Base-by-base conservation (phyloP, 2,888 invertebrate genomes). In the Brenthis hecate region DNA sequence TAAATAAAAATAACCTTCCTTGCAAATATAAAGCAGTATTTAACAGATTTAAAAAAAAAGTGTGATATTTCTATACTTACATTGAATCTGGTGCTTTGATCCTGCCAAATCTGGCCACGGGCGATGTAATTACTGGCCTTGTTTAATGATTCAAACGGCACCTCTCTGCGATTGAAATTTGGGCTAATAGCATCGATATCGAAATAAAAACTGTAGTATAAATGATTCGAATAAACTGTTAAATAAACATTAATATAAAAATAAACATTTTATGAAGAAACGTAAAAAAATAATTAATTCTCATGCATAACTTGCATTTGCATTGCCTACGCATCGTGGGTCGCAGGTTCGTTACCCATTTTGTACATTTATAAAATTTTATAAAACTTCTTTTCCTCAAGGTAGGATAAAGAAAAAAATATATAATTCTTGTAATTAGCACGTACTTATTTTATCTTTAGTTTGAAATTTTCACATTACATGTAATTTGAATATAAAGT, bases 401-500 rank as follows among this genome's bases (percentile, higher is more conserved):
- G 11, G 11, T 43, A 11, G 36, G 8, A 43, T 43, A 11, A 43
- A 43, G 11, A 11, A 0, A 11, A 11, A 43, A 43, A 11, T 43
- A 43, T 8, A 43, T 43, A 43, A 11, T 43, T 43, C 36, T 43
- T 43, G 11, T 36, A 54, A 19, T 11, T 54, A 3, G 51, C 6
- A 54, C 53, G 23, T 19, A 11, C 6, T 19, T 8, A 53, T 13
- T 28, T 13, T 54, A 54, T 54, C 28, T 28, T 28, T 13, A 4
- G 3, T 23, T 23, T 13, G 14, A 55, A 55, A 55, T 16, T n/a
- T 47, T 19, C 19, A 19, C 6, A 51, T 32, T 63, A 60, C 53
- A 56, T 61, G 43, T 69, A 67, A 65, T 68, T 63, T 67, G 19
- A 71, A 73, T 69, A 69, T 63, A 61, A 66, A 65, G 43, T 54